Evolutionary conservation across 2,797 vertebrate species (phyloP), one percentile per base, ranked within the genome.

Genomic region (Ambastaia sidthimunki): DNA sequence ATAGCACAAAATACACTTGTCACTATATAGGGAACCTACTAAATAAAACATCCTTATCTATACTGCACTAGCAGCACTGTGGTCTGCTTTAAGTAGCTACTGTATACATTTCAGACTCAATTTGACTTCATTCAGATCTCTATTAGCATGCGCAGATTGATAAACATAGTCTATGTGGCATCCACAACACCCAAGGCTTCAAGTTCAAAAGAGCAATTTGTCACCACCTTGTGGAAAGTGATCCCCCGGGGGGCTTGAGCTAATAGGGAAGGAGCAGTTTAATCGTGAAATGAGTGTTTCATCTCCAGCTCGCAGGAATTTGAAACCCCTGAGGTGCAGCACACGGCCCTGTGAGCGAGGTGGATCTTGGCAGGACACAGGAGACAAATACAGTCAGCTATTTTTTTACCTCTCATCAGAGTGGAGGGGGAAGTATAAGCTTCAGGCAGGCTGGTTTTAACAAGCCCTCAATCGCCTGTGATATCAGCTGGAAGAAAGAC

Each of bases 201-300:
- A 67, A 41, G 73, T 85, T 88, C 78, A 89, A 86, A 85, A 84
- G 73, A 89, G 84, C 87, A 89, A 90, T 92, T 91, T 92, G 87
- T 90, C 88, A 86, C 85, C 82, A 66, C 76, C 80, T 84, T 80
- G 76, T 48, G 54, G 76, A 76, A 76, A 87, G 78, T 76, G 69
- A 54, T 74, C 87, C 88, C 73, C 66, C 18, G 82, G 85, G 90
- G 76, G 67, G 63, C 65, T 13, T 80, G 80, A 73, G 25, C 86
- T 89, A 88, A 90, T 86, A 83, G 83, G 82, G 71, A 80, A 74
- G 72, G 78, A 74, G 87, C 70, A 54, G 83, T 87, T 91, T 91
- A 90, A 92, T 88, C 85, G 88, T 84, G 84, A 90, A 90, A 88
- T 88, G 87, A 89, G 84, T 78, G 85, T 87, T 89, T 90, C 85